phyloP scores from a whole-genome alignment of 2,113 vertebrate genomes.

The Dipodomys spectabilis region DNA sequence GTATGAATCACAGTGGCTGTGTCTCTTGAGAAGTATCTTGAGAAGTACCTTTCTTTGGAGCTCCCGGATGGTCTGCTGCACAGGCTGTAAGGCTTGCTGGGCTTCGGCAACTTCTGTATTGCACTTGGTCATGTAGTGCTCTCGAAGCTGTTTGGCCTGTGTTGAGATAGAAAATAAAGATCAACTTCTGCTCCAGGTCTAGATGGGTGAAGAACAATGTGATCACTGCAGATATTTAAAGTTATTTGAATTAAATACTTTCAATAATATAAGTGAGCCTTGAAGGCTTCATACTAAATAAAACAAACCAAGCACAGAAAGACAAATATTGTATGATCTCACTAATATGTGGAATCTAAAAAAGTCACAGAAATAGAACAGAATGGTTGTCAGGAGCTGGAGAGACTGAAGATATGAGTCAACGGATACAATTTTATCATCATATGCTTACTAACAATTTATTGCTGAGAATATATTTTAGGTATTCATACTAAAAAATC shows the following conservation, averaged over 20 bases:
- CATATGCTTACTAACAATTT: neutral
- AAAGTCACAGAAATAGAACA: neutral
- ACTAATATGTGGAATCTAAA: neutral
- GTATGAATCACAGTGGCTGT: too few species aligned
- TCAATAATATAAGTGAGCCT: neutral
- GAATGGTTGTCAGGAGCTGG: neutral
- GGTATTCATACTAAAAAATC: neutral
- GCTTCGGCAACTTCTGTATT: conserved; percentile 94
- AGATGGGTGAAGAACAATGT: neutral
- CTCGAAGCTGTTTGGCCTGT: conserved; percentile 94
- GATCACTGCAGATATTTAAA: neutral
- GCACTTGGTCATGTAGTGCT: conserved; percentile 99
- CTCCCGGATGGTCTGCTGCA: conserved; percentile 94
- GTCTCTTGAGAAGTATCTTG: conserved; percentile 13
- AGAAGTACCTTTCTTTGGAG: conserved; percentile 92
- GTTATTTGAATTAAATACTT: neutral
- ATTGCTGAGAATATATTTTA: neutral
- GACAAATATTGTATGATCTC: neutral
- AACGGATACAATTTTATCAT: neutral
- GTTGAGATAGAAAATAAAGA: neutral
- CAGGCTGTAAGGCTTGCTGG: conserved; percentile 93
- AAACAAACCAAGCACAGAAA: neutral
- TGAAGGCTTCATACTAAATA: neutral
- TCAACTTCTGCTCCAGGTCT: neutral
- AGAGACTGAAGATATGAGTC: neutral